Percentiles rank a stretch among this genome's conserved stretches.
Conservation (phyloP, 2,797 vertebrate species). For the Percopsis omiscomaycus region DNA sequence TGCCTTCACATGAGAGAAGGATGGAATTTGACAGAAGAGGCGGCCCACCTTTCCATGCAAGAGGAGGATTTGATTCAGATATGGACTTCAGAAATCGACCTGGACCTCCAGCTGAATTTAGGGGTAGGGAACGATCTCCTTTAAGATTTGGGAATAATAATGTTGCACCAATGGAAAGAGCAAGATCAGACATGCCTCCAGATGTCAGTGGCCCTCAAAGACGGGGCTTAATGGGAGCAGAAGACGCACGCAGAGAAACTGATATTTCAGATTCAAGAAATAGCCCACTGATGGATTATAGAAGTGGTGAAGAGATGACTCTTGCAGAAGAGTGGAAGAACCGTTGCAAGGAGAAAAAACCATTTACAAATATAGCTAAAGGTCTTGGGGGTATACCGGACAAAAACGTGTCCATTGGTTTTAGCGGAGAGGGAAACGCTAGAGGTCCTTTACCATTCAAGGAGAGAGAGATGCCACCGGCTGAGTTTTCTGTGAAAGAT, state of each 20-base stretch:
- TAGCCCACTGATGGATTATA: constrained; percentile 69
- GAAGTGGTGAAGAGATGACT: constrained; percentile 77
- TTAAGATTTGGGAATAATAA: constrained; percentile 85
- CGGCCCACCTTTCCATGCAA: constrained; percentile 66
- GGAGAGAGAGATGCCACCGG: constrained; percentile 54
- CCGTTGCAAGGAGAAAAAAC: constrained; percentile 80
- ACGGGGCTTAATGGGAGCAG: constrained; percentile 55
- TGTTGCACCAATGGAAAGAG: constrained; percentile 76
- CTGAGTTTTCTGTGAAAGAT: constrained; percentile 67
- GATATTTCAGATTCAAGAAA: constrained; percentile 61
- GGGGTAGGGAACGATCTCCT: constrained; percentile 84
- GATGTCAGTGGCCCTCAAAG: constrained; percentile 79
- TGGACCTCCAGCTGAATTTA: constrained; percentile 80
- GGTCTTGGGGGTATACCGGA: constrained; percentile 64
- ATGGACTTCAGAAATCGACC: constrained; percentile 87
- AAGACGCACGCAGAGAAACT: constrained; percentile 50
- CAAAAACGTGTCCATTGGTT: constrained; percentile 76
- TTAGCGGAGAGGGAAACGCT: constrained; percentile 61
- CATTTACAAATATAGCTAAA: constrained; percentile 58
- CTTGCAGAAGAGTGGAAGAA: constrained; percentile 80
- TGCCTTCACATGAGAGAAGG: constrained; percentile 67
- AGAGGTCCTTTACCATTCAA: constrained; percentile 64
- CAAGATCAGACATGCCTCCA: constrained; percentile 76
- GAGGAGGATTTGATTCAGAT: constrained; percentile 79
- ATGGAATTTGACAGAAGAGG: constrained; percentile 75